Base-by-base conservation (phyloP, 2,888 invertebrate species). In the Hypomecis atomaria region DNA sequence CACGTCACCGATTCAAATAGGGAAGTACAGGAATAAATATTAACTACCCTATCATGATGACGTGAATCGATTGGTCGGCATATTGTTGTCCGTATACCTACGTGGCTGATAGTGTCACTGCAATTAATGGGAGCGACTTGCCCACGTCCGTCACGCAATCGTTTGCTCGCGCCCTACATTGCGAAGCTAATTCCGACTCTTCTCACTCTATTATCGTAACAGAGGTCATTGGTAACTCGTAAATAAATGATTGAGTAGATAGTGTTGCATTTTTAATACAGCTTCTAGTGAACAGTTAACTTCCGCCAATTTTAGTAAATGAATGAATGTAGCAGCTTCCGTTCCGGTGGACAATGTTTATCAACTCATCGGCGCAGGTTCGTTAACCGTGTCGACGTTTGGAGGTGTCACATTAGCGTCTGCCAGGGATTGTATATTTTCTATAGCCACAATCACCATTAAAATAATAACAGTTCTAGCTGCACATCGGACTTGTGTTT, bases 351-450 rank as follows among this genome's bases (percentile, higher is more conserved):
- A 71, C 78, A 74, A 70, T 81, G 77, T 80, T 83, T 81, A 82
- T 83, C 79, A 78, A 79, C 79, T 81, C 81, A 85, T 78, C 81
- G 80, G 71, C 75, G 65, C 50, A 72, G 67, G 69, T 67, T 75
- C 75, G 76, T 82, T 72, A 73, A 77, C 84, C 90, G 83, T 89
- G 84, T 86, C 88, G 81, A 82, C 79, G 84, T 81, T 78, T 81
- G 78, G 78, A 87, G 86, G 87, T 89, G 83, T 85, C 79, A 81
- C 81, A 58, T 62, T 65, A 55, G 66, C 50, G 59, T 62, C 38
- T 36, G 62, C 5, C 55, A 59, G 56, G 47, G 40, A 52, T 53
- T 55, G 23, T 11, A 43, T 42, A 55, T 53, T 53, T 66, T 67
- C 11, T 55, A 57, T 65, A 65, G 59, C 53, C 43, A 53, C 57